A percentile compares a stretch with the other conserved stretches of the same genome.
Conservation (phyloP, 2,113 vertebrate species). For the Formicarius rufipectus region DNA sequence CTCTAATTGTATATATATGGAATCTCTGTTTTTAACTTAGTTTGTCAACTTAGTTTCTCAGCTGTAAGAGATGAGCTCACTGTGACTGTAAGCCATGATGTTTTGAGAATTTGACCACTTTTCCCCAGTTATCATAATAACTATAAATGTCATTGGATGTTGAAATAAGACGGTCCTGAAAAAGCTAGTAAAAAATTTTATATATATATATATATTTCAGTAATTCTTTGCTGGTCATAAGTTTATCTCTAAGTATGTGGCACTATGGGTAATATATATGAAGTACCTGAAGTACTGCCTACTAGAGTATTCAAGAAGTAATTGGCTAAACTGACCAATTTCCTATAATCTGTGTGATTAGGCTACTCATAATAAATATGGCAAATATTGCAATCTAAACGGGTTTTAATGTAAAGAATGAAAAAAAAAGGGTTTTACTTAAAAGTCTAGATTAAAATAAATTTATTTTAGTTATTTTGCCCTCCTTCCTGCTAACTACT, state of each 20-base stretch:
- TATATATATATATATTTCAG: background rate
- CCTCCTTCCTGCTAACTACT: background rate
- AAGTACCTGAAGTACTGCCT: background rate
- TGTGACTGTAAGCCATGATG: background rate
- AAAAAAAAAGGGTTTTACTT: background rate
- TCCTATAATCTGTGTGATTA: background rate
- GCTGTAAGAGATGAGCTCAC: background rate
- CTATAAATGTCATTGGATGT: background rate
- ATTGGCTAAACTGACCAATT: background rate
- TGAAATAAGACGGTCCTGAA: background rate
- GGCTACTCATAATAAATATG: background rate
- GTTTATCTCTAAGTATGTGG: background rate
- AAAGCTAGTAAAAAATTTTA: background rate
- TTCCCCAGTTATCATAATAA: background rate
- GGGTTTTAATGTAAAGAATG: background rate
- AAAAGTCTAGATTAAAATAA: background rate
- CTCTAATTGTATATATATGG: background rate
- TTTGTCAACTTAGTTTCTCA: background rate
- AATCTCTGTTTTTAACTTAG: background rate
- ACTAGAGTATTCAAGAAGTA: background rate
- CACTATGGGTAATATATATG: background rate
- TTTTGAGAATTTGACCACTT: background rate
- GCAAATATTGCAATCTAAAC: background rate
- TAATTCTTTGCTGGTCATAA: background rate
- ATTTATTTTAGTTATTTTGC: background rate